Conservation (phyloP, 2,888 invertebrate species). For the Trichopoda pennipes region DNA sequence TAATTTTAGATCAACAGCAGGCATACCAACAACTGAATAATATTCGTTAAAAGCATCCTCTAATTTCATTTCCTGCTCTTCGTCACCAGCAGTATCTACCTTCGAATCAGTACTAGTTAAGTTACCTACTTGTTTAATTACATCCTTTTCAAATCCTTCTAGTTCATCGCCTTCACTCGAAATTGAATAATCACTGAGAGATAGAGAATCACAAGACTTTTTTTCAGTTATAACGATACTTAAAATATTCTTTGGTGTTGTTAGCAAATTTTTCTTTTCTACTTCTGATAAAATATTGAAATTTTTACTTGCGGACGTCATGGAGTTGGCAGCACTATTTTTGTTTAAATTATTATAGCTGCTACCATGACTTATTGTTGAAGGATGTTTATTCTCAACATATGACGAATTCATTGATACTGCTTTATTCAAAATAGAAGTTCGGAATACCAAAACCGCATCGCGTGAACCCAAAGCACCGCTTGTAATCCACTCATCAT, state of each 20-base stretch:
- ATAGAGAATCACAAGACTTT: constrained; percentile 71
- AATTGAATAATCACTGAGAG: constrained; percentile 79
- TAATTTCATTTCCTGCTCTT: constrained; percentile 59
- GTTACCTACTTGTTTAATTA: not conserved
- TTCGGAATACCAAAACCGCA: constrained; percentile 86
- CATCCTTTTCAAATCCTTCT: constrained; percentile 72
- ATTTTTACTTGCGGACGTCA: constrained; percentile 51
- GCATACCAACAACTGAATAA: constrained; percentile 82
- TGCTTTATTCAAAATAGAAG: constrained; percentile 82
- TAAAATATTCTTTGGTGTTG: constrained; percentile 35
- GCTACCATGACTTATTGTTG: not conserved
- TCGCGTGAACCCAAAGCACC: constrained; percentile 85
- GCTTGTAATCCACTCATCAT: constrained; percentile 83
- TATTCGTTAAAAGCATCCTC: constrained; percentile 71
- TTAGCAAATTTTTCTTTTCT: constrained; percentile 14
- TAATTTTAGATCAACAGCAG: constrained; percentile 86
- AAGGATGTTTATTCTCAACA: not conserved
- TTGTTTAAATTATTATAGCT: not conserved
- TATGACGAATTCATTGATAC: constrained; percentile 24
- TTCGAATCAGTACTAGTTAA: not conserved
- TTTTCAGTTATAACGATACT: constrained; percentile 33
- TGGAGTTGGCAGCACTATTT: not conserved
- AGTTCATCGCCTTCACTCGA: constrained; percentile 78
- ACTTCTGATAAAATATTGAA: not conserved
- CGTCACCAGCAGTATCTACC: constrained; percentile 65